phyloP scores from a whole-genome alignment of 2,888 invertebrate genomes.

The Ommatoiulus sabulosus region DNA sequence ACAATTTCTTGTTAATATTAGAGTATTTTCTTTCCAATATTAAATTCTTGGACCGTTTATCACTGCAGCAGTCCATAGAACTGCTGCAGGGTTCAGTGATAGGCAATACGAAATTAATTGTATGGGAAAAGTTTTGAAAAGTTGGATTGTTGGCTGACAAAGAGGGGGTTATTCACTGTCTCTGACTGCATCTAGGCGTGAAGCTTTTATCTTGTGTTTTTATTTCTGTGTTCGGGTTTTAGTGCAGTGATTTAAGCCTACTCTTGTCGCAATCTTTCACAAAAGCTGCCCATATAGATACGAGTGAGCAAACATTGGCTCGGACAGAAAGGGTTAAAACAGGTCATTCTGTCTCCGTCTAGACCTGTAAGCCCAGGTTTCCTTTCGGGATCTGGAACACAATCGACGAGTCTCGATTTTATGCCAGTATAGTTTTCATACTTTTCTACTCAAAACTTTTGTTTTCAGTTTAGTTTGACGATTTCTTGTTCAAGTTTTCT shows the following conservation, averaged over 20 bases:
- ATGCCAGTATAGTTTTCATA: background rate
- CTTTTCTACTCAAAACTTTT: background rate
- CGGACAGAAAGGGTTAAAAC: slow-evolving; percentile 1
- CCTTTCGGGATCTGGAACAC: slow-evolving; percentile 6
- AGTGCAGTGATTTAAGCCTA: slow-evolving; percentile 9
- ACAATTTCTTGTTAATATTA: no score
- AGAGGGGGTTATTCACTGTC: background rate
- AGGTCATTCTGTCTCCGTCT: slow-evolving; percentile 5
- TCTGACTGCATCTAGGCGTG: background rate
- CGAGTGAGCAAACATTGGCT: background rate
- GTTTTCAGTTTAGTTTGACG: background rate
- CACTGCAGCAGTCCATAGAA: no score
- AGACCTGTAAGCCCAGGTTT: slow-evolving; percentile 42
- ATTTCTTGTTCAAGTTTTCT: background rate
- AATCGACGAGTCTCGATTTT: slow-evolving; percentile 38
- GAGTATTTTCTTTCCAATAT: no score
- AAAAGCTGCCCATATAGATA: background rate
- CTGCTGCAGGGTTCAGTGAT: background rate
- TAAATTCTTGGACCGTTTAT: no score
- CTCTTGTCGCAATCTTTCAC: background rate
- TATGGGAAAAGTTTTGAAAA: background rate
- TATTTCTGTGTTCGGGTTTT: background rate
- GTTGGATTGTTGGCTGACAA: background rate
- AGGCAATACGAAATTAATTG: background rate
- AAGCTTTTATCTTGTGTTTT: background rate